Percentiles rank a stretch among this genome's conserved stretches.
These are phyloP conservation scores for Acromyrmex charruanus DNA, from an alignment of 1,140 invertebrate genomes.

Conservation along the genomic window DNA sequence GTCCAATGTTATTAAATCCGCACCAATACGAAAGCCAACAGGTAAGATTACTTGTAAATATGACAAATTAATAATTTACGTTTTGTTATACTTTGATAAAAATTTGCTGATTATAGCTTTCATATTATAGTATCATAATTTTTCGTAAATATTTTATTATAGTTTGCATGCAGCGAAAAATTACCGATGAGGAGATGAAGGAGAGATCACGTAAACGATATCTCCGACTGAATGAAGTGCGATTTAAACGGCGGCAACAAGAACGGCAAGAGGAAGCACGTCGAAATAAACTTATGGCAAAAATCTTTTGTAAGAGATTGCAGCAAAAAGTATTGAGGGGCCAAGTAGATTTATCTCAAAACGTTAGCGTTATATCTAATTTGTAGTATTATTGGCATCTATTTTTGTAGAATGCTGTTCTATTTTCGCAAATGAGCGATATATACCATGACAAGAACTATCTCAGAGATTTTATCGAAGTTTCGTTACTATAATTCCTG, in stretches of 20 bases:
- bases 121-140: background rate
- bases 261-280: slow-evolving; percentile 86
- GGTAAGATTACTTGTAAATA: slow-evolving; percentile 69
- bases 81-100: background rate
- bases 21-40: slow-evolving; percentile 70
- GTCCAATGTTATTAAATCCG: slow-evolving; percentile 70
- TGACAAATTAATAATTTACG: slow-evolving; percentile 48
- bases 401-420: slow-evolving; percentile 5
- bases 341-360: slow-evolving; percentile 86
- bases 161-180: slow-evolving; percentile 82
- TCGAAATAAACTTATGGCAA: slow-evolving; percentile 87
- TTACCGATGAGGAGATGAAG: slow-evolving; percentile 85
- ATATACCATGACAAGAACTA: background rate
- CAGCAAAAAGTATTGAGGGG: slow-evolving; percentile 86
- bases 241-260: slow-evolving; percentile 83
- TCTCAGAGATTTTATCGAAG: slow-evolving; percentile 16
- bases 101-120: background rate
- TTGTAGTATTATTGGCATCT: slow-evolving; percentile 75
- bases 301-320: slow-evolving; percentile 87
- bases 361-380: slow-evolving; percentile 86
- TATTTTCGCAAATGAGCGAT: slow-evolving; percentile 5
- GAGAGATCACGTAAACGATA: slow-evolving; percentile 86
- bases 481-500: background rate
- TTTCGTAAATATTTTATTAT: background rate
- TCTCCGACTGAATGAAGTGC: slow-evolving; percentile 85